phyloP scores from a whole-genome alignment of 1,140 invertebrate genomes.

The Oedothorax gibbosus region DNA sequence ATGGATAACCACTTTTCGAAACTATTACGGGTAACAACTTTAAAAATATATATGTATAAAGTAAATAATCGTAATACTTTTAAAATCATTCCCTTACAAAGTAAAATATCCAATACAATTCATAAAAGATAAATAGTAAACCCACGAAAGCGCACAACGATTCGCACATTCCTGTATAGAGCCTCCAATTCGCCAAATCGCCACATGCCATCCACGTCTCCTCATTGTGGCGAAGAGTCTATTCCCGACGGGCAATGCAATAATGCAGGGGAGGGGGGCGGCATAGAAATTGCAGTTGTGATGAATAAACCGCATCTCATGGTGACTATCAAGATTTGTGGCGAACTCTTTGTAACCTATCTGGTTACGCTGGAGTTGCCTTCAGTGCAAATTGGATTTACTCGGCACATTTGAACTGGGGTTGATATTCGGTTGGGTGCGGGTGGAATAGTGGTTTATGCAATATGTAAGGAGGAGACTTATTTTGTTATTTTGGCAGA shows the following conservation, averaged over 20 bases:
- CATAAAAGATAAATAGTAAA: background rate
- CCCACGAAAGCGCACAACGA: background rate
- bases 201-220: background rate
- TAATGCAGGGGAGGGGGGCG: background rate
- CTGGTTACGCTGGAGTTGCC: slow-evolving; percentile 31
- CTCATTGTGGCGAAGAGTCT: background rate
- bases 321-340: slow-evolving; percentile 22
- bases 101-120: background rate
- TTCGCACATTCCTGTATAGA: background rate
- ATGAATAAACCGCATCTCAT: slow-evolving; percentile 41
- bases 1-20: no score
- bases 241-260: no score
- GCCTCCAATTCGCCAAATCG: background rate
- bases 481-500: no score
- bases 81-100: background rate
- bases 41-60: no score
- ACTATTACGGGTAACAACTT: no score
- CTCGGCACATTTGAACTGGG: no score
- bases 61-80: no score
- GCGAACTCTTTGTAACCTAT: slow-evolving; percentile 30
- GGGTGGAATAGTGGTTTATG: no score
- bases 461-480: no score
- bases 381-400: slow-evolving; percentile 34
- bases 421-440: no score
- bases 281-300: slow-evolving; percentile 6